A percentile compares a stretch with the other conserved stretches of the same genome.
Conservation (phyloP, 2,888 invertebrate genomes). For the Aradus depressus region DNA sequence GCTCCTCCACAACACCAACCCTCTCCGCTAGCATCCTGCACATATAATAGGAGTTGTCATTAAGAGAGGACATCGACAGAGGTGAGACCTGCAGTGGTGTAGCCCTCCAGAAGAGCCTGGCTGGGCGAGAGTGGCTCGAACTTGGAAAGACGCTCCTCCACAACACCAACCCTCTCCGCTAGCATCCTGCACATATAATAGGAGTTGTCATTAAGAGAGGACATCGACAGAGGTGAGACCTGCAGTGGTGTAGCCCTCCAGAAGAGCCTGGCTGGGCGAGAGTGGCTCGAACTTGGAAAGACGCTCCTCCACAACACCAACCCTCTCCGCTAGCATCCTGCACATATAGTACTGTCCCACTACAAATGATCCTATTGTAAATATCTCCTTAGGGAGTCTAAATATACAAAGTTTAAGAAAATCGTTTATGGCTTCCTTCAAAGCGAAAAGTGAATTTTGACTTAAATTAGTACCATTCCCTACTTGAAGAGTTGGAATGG, state of each 20-base stretch:
- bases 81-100: constrained; percentile 44
- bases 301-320: constrained; percentile 69
- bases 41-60: too few species aligned
- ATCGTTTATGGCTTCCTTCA: too few species aligned
- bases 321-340: constrained; percentile 68
- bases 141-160: constrained; percentile 62
- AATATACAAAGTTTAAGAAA: too few species aligned
- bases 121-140: constrained; percentile 50
- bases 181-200: constrained; percentile 64
- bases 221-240: too few species aligned
- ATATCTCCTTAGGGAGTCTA: too few species aligned
- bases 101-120: constrained; percentile 53
- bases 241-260: constrained; percentile 49
- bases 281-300: constrained; percentile 50
- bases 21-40: constrained; percentile 65
- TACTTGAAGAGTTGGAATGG: too few species aligned
- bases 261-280: constrained; percentile 54
- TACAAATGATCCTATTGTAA: too few species aligned
- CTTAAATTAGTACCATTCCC: too few species aligned
- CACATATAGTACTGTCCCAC: too few species aligned
- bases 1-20: constrained; percentile 70
- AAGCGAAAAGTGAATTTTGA: too few species aligned
- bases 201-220: too few species aligned
- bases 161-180: constrained; percentile 66
- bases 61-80: too few species aligned